A percentile compares a stretch with the other conserved stretches of the same genome.
Evolutionary conservation across 2,113 vertebrate species (phyloP).

Genomic region (Pagrus major): DNA sequence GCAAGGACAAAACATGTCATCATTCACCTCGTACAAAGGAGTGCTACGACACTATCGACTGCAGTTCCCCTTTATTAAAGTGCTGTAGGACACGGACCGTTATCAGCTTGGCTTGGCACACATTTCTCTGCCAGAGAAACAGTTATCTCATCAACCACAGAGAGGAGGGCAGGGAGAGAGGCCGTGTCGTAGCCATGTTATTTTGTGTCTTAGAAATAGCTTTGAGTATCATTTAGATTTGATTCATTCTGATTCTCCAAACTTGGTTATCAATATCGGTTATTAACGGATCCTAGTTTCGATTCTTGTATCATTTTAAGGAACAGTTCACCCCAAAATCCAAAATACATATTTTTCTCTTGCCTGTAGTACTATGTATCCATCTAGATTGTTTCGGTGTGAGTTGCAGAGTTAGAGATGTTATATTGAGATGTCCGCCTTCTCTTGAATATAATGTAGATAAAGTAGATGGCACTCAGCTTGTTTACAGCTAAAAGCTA

Average conservation of each 20-base stretch:
- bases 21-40: slow-evolving; percentile 47
- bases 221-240: not conserved
- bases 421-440: too few species aligned
- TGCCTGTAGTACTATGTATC: too few species aligned
- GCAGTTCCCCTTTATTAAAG: slow-evolving; percentile 59
- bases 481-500: not conserved
- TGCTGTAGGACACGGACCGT: slow-evolving; percentile 54
- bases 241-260: not conserved
- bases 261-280: not conserved
- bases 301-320: not conserved
- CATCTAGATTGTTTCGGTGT: not conserved
- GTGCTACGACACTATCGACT: slow-evolving; percentile 49
- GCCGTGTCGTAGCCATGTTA: slow-evolving; percentile 6
- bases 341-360: too few species aligned
- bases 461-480: too few species aligned
- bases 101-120: slow-evolving; percentile 64
- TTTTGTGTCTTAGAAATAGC: slow-evolving; percentile 11
- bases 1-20: slow-evolving; percentile 56
- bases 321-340: too few species aligned
- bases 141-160: slow-evolving; percentile 39
- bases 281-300: not conserved
- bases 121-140: slow-evolving; percentile 44
- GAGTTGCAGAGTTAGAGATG: too few species aligned
- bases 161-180: slow-evolving; percentile 31
- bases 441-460: too few species aligned